Evolutionary conservation across 2,797 vertebrate species (phyloP), one percentile per base, ranked within the genome.

Genomic region (Platyrinchus mystaceus): DNA sequence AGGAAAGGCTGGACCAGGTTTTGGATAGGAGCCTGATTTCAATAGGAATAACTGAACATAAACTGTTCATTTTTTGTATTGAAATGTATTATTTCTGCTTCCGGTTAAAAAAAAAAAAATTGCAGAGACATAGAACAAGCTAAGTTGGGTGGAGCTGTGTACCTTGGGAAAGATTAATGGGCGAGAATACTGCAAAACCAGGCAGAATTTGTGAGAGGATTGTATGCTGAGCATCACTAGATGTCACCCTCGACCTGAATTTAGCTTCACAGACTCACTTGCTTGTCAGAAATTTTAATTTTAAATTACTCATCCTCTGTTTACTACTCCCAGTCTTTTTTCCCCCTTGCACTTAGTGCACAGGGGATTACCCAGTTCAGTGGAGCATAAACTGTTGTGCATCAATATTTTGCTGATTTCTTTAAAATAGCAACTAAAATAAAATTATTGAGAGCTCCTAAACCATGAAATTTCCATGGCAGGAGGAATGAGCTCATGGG

Each of bases 231-330:
- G 23, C 63, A 56, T 86, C 98, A 95, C 96, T 96, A 95, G 97
- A 87, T 96, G 98, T 92, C 97, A 86, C 94, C 95, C 78, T 97
- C 52, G 4, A 79, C 86, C 94, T 44, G 84, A 41, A 88, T 62
- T 71, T 62, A 60, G 27, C 73, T 79, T 36, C 16, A 41, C 21
- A 68, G 59, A 34, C 27, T 37, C 7, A 7, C 6, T 39, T 14
- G 20, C 11, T 43, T 18, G 27, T 7, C n/a, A 12, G 50, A 88
- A 80, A 49, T 87, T 83, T 59, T 34, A 15, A 69, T 47, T 85
- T 90, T 56, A 71, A 78, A 69, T 68, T 43, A 6, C 26, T 44
- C 3, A 7, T 30, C 10, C 78, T 39, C 24, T 46, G 12, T 22
- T 58, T 73, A 34, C 37, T 7, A 14, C 3, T 12, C 5, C 13